phyloP scores from a whole-genome alignment of 2,888 invertebrate genomes.

The Monochamus alternatus region DNA sequence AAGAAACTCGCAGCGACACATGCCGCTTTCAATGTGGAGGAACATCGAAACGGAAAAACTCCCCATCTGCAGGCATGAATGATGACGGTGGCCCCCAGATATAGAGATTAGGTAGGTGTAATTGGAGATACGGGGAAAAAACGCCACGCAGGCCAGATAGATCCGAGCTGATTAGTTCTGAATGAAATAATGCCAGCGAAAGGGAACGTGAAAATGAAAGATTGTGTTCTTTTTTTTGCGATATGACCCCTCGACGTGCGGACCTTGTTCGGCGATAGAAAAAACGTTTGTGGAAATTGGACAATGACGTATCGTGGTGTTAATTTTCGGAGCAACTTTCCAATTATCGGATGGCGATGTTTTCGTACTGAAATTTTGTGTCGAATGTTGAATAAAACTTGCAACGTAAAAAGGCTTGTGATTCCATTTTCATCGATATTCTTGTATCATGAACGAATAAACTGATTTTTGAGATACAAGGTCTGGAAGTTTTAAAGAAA shows the following conservation, averaged over 20 bases:
- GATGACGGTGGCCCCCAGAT: slow-evolving; percentile 8
- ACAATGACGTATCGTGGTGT: slow-evolving; percentile 3
- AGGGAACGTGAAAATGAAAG: neutral
- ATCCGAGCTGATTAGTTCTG: slow-evolving; percentile 25
- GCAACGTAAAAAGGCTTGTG: no score
- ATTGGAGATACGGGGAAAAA: slow-evolving; percentile 22
- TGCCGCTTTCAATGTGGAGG: slow-evolving; percentile 21
- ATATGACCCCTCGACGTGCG: neutral
- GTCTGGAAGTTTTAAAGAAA: no score
- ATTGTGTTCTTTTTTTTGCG: neutral
- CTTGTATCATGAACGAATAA: no score
- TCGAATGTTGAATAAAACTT: no score
- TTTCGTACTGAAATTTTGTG: no score
- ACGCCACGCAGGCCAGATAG: slow-evolving; percentile 8
- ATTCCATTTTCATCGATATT: no score
- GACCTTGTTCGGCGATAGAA: neutral
- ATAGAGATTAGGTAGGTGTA: slow-evolving; percentile 16
- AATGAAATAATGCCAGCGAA: slow-evolving; percentile 22
- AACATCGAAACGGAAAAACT: slow-evolving; percentile 25
- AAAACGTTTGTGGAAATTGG: neutral
- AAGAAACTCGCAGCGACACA: slow-evolving; percentile 29
- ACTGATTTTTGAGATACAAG: no score
- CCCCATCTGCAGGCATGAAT: slow-evolving; percentile 17
- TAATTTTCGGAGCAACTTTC: neutral
- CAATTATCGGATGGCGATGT: no score